These are phyloP conservation scores for Hirtodrosophila cameraria DNA, from an alignment of 2,888 invertebrate genomes.

Conservation along the genomic window DNA sequence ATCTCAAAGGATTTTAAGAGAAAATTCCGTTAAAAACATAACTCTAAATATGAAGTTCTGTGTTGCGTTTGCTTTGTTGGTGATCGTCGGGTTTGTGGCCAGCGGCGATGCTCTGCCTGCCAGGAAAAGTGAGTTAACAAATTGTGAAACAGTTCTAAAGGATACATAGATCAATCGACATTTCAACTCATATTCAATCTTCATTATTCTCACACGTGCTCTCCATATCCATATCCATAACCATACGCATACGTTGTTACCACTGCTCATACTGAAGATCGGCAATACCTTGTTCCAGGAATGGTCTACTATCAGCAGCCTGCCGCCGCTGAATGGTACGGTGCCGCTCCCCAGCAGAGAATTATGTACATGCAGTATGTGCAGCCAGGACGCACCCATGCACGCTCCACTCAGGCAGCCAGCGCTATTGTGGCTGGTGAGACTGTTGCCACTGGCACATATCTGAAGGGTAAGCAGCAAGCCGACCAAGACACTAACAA, in stretches of 20 bases:
- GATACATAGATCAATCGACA: no score
- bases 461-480: constrained; percentile 80
- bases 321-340: constrained; percentile 79
- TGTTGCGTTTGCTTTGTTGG: constrained; percentile 72
- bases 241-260: background rate
- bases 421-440: constrained; percentile 83
- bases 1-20: constrained; percentile 47
- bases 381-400: constrained; percentile 79
- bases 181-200: background rate
- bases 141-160: constrained; percentile 8
- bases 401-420: constrained; percentile 81
- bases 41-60: constrained; percentile 75
- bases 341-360: constrained; percentile 69
- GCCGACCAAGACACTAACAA: constrained; percentile 13
- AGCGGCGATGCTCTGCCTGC: constrained; percentile 77
- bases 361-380: constrained; percentile 83
- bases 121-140: constrained; percentile 77
- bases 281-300: constrained; percentile 73
- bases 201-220: constrained; percentile 6
- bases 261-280: constrained; percentile 53
- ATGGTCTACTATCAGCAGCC: constrained; percentile 82
- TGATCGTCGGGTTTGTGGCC: constrained; percentile 77
- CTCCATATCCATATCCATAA: constrained; percentile 1
- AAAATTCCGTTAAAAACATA: constrained; percentile 12
- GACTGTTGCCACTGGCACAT: constrained; percentile 82